These are phyloP conservation scores for Macrotrachela quadricornifera DNA, from an alignment of 1,140 invertebrate genomes.

Conservation along the genomic window DNA sequence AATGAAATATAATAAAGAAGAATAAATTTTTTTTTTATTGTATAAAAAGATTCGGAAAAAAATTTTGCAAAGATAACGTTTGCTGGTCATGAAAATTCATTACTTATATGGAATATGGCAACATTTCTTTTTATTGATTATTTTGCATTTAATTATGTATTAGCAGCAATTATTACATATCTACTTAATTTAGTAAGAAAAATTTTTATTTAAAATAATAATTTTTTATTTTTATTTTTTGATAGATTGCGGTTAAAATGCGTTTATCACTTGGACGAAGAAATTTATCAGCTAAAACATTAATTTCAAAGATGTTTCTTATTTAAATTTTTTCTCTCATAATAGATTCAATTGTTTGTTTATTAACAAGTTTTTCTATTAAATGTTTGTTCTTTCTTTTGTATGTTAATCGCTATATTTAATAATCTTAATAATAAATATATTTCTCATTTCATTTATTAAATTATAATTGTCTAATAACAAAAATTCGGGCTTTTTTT, in stretches of 20 bases:
- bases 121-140: constrained; percentile 45
- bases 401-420: no score
- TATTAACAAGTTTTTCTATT: no score
- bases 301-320: constrained; percentile 46
- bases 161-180: constrained; percentile 41
- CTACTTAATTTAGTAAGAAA: constrained; percentile 33
- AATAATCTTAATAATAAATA: no score
- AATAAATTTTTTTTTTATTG: constrained; percentile 6
- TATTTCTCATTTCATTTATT: no score
- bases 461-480: no score
- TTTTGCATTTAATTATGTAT: constrained; percentile 37
- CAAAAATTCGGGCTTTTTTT: no score
- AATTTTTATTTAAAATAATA: no score
- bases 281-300: constrained; percentile 45
- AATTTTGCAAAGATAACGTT: constrained; percentile 47
- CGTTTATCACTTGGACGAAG: constrained; percentile 35
- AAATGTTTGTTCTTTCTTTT: no score
- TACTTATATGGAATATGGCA: constrained; percentile 49
- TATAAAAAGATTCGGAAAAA: constrained; percentile 41
- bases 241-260: constrained; percentile 20
- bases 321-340: constrained; percentile 18
- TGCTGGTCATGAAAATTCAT: constrained; percentile 49
- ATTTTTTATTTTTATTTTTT: not conserved
- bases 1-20: not conserved
- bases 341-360: no score